A percentile compares a stretch with the other conserved stretches of the same genome.
Conservation (phyloP, 1,140 invertebrate genomes). For the Drosophila repletoides region DNA sequence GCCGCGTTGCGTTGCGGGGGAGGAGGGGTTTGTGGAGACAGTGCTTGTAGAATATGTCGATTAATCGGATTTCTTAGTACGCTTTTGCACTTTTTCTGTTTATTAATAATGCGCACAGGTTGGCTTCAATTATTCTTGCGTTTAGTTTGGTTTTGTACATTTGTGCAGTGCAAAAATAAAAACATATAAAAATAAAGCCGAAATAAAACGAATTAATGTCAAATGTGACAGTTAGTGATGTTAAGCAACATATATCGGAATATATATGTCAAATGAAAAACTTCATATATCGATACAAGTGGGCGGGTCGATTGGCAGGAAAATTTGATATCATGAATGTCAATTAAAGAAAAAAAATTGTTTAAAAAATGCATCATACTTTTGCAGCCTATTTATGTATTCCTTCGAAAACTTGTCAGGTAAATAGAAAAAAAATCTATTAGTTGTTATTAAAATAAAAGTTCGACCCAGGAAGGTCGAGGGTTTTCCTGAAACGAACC, state of each 20-base stretch:
- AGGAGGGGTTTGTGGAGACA: too few species aligned
- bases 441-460: too few species aligned
- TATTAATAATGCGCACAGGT: not conserved
- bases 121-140: not conserved
- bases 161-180: constrained; percentile 26
- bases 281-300: not conserved
- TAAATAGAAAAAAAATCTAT: too few species aligned
- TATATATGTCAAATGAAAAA: too few species aligned
- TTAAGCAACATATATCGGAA: not conserved
- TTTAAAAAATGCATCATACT: too few species aligned
- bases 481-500: too few species aligned
- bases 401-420: too few species aligned
- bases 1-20: not conserved
- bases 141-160: constrained; percentile 13
- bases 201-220: constrained; percentile 41
- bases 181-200: constrained; percentile 42
- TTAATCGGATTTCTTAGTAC: not conserved
- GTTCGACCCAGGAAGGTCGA: too few species aligned
- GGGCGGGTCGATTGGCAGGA: too few species aligned
- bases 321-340: too few species aligned
- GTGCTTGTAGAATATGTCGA: not conserved
- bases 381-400: too few species aligned
- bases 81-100: not conserved
- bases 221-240: constrained; percentile 41
- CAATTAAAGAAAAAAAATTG: too few species aligned